Percentiles rank a stretch among this genome's conserved stretches.
phyloP scores from a whole-genome alignment of 2,888 invertebrate genomes.

The Ichneumon xanthorius region DNA sequence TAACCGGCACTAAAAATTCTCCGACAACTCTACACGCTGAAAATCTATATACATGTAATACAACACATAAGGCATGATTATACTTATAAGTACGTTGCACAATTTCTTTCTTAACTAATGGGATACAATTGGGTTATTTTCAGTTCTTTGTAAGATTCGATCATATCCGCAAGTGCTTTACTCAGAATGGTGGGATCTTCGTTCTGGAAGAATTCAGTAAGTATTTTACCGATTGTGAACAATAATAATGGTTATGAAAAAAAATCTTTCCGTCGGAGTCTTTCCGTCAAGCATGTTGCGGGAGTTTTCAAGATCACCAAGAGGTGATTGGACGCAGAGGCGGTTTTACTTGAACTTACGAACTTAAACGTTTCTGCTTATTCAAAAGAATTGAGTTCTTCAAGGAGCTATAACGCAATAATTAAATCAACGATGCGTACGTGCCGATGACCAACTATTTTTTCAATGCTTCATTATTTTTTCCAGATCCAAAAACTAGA shows the following conservation, averaged over 20 bases:
- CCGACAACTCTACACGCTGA: constrained; percentile 25
- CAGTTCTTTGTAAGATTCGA: constrained; percentile 99
- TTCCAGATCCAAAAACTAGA: constrained; percentile 98
- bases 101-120: constrained; percentile 49
- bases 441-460: background rate
- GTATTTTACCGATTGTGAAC: constrained; percentile 84
- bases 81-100: background rate
- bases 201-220: constrained; percentile 99
- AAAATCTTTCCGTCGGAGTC: background rate
- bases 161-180: constrained; percentile 99
- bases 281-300: background rate
- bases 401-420: background rate
- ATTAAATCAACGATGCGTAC: background rate
- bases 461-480: constrained; percentile 68
- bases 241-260: background rate
- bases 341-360: background rate
- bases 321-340: background rate
- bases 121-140: constrained; percentile 85
- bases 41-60: constrained; percentile 23
- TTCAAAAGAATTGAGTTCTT: background rate
- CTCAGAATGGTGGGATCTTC: constrained; percentile 99
- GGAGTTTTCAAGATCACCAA: too few relatives aligned
- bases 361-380: background rate
- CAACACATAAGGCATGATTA: constrained; percentile 50
- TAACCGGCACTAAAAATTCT: background rate